phyloP scores from a whole-genome alignment of 2,797 vertebrate genomes.

The Agapornis canus region DNA sequence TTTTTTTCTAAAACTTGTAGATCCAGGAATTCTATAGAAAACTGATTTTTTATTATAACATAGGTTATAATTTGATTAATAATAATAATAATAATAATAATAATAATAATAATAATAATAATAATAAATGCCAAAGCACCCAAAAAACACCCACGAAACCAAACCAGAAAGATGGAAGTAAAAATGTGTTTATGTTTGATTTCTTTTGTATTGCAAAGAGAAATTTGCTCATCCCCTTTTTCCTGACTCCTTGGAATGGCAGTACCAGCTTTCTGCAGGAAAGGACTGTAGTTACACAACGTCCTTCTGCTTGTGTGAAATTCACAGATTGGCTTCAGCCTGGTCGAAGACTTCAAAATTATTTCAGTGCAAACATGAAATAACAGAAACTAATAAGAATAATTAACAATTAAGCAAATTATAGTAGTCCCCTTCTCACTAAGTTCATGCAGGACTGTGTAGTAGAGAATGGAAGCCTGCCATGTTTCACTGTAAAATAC shows the following conservation, averaged over 20 bases:
- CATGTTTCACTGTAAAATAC: not conserved
- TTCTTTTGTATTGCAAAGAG: not conserved
- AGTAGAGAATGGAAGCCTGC: not conserved
- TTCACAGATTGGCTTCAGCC: not conserved
- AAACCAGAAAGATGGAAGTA: not conserved
- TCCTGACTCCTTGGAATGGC: not conserved
- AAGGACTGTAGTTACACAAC: not conserved
- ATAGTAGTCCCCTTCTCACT: not conserved
- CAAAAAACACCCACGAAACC: rapidly evolving
- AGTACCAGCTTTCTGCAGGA: not conserved
- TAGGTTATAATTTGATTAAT: not conserved
- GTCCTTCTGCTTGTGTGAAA: not conserved
- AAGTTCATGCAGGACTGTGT: not conserved
- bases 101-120: too few species aligned
- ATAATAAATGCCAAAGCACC: not conserved
- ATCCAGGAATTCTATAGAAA: not conserved
- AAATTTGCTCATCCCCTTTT: not conserved
- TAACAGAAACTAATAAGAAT: not conserved
- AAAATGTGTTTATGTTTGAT: not conserved
- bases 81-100: too few species aligned
- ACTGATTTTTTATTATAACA: not conserved
- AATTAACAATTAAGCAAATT: not conserved
- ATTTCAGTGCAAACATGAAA: not conserved
- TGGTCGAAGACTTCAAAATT: not conserved
- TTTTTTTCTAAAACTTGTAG: not conserved